Conservation (phyloP, 2,888 invertebrate genomes). For the Drosophila lutescens region DNA sequence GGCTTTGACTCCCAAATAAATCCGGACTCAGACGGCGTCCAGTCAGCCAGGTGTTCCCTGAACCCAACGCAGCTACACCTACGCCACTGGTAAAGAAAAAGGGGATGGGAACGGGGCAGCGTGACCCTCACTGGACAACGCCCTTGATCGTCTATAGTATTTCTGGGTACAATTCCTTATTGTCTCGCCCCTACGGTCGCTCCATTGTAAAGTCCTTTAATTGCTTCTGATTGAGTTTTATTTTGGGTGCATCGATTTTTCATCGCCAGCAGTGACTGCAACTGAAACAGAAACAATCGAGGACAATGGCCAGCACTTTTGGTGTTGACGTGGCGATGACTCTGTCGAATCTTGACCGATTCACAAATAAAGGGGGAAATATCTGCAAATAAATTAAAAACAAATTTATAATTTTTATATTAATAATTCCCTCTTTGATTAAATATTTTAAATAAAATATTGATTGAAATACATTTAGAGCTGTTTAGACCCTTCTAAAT, state of each 20-base stretch:
- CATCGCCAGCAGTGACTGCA: slow-evolving; percentile 22
- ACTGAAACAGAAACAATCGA: slow-evolving; percentile 22
- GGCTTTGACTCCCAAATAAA: slow-evolving; percentile 57
- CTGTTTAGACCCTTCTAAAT: background rate
- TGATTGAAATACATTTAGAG: background rate
- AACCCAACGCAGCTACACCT: slow-evolving; percentile 44
- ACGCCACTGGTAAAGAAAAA: slow-evolving; percentile 23
- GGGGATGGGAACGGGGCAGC: slow-evolving; percentile 5
- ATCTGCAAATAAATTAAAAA: too few relatives aligned
- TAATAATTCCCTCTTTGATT: too few relatives aligned
- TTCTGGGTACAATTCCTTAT: slow-evolving; percentile 56
- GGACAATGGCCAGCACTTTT: slow-evolving; percentile 27
- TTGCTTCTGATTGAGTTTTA: slow-evolving; percentile 71
- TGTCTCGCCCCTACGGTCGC: slow-evolving; percentile 51
- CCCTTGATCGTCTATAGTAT: slow-evolving; percentile 29
- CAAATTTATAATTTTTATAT: too few relatives aligned
- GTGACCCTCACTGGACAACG: slow-evolving; percentile 42
- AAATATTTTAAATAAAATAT: background rate
- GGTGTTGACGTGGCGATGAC: slow-evolving; percentile 33
- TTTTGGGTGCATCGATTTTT: slow-evolving; percentile 36
- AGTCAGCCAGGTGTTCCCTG: slow-evolving; percentile 63
- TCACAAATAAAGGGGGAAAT: slow-evolving; percentile 4
- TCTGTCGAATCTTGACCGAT: slow-evolving; percentile 23
- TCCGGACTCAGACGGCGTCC: slow-evolving; percentile 48
- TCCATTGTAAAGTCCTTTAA: slow-evolving; percentile 64